These are phyloP conservation scores for Brienomyrus longianalis DNA, from an alignment of 2,113 vertebrate species.

Conservation along the genomic window DNA sequence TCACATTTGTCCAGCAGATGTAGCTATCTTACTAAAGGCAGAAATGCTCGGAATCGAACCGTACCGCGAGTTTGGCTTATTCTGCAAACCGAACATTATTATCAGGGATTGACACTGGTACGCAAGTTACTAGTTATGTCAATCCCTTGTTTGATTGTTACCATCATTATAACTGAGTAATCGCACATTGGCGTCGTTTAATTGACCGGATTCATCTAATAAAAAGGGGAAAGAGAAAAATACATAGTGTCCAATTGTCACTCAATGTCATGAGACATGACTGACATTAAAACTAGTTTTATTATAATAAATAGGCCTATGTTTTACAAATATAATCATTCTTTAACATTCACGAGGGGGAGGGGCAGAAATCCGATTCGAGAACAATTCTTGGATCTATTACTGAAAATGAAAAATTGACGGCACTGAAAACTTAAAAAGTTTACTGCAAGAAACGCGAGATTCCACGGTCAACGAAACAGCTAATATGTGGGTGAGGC, in stretches of 20 bases:
- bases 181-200: neutral
- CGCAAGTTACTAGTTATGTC: too few relatives aligned
- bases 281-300: neutral
- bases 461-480: neutral
- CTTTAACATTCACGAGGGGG: neutral
- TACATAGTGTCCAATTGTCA: neutral
- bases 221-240: slow-evolving; percentile 7
- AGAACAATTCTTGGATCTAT: neutral
- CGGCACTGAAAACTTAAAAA: neutral
- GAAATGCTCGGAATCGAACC: neutral
- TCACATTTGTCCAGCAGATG: neutral
- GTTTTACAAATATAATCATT: neutral
- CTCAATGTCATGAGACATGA: neutral
- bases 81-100: neutral
- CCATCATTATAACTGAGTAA: neutral
- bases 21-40: neutral
- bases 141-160: neutral
- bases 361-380: neutral
- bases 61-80: neutral
- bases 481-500: neutral
- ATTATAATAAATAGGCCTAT: neutral
- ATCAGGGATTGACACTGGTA: too few relatives aligned
- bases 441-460: neutral
- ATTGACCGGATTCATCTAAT: neutral
- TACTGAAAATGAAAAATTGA: neutral